Conservation (phyloP, 2,797 vertebrate species). For the Alauda arvensis region DNA sequence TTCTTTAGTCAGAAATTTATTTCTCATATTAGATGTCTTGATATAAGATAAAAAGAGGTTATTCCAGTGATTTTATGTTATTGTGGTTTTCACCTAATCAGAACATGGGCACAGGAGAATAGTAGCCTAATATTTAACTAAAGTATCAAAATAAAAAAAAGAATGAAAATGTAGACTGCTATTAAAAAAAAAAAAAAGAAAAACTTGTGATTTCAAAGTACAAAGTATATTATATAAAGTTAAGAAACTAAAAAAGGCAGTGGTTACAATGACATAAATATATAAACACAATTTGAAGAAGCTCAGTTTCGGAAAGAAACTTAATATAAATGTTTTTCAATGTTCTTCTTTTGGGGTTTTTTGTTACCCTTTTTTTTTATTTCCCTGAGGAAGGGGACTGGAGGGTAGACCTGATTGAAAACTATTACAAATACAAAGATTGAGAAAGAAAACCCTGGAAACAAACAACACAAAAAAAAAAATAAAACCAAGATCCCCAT, state of each 20-base stretch:
- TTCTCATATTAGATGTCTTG: background rate
- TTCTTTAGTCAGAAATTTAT: background rate
- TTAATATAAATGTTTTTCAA: background rate
- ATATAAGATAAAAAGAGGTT: fast-evolving
- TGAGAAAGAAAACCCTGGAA: fast-evolving
- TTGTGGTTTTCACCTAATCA: background rate
- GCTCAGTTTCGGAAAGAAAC: background rate
- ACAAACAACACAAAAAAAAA: background rate
- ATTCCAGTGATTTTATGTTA: background rate
- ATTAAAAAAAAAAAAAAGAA: background rate
- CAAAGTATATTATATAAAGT: background rate
- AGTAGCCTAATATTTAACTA: background rate
- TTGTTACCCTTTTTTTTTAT: background rate
- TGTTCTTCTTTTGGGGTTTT: fast-evolving
- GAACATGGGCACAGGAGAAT: background rate
- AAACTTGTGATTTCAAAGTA: fast-evolving
- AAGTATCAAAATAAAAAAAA: background rate
- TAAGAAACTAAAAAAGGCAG: background rate
- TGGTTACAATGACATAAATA: background rate
- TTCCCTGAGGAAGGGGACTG: fast-evolving
- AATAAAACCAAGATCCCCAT: fast-evolving
- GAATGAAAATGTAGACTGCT: background rate
- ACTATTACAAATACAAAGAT: background rate
- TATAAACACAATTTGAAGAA: background rate
- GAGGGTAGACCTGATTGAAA: background rate